A percentile compares a stretch with the other conserved stretches of the same genome.
These are phyloP conservation scores for Columbina picui DNA, from an alignment of 2,113 vertebrate species.

Conservation along the genomic window DNA sequence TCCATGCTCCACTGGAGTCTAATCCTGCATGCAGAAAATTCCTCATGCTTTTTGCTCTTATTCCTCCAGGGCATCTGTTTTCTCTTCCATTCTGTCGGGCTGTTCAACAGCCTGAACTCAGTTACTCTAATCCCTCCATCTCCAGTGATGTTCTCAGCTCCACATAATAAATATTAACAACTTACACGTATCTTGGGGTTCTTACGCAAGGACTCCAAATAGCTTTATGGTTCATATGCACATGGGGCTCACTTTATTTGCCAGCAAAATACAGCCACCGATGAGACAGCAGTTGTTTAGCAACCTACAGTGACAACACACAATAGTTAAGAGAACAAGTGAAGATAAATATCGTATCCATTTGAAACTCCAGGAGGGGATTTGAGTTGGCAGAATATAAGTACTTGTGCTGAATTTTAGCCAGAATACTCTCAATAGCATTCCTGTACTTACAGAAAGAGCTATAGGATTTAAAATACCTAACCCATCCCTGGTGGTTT, in stretches of 20 bases:
- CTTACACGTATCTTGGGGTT: slow-evolving; percentile 58
- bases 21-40: slow-evolving; percentile 54
- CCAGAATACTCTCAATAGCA: slow-evolving; percentile 2
- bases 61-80: slow-evolving; percentile 55
- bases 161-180: slow-evolving; percentile 65
- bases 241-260: not conserved
- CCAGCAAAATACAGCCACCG: slow-evolving; percentile 5
- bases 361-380: slow-evolving; percentile 57
- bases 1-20: slow-evolving; percentile 32
- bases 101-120: slow-evolving; percentile 36
- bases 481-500: not conserved
- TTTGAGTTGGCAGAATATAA: slow-evolving; percentile 40
- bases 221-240: slow-evolving; percentile 22
- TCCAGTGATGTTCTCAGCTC: slow-evolving; percentile 53
- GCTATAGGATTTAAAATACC: slow-evolving; percentile 27
- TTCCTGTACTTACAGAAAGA: slow-evolving; percentile 27
- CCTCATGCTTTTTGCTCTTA: slow-evolving; percentile 46
- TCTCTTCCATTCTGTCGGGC: slow-evolving; percentile 54
- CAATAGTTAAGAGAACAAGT: slow-evolving; percentile 12
- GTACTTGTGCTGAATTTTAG: slow-evolving; percentile 16
- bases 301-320: slow-evolving; percentile 48
- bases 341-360: slow-evolving; percentile 46
- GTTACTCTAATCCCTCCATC: slow-evolving; percentile 56
- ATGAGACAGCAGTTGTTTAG: slow-evolving; percentile 63
- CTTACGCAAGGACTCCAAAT: slow-evolving; percentile 50